These are phyloP conservation scores for Arbacia lixula DNA, from an alignment of 53 echinoderm and acorn worm genomes.

Conservation along the genomic window DNA sequence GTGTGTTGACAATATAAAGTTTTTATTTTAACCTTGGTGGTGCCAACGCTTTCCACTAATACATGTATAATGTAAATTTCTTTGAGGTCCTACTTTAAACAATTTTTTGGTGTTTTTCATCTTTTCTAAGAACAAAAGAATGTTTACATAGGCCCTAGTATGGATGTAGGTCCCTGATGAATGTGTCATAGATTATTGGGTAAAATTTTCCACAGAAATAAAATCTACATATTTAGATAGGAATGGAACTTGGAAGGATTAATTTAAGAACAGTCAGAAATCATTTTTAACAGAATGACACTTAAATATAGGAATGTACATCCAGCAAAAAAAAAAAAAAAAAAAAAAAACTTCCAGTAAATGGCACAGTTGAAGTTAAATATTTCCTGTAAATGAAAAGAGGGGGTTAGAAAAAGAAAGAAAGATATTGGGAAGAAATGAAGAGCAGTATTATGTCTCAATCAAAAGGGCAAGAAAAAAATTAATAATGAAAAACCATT, in stretches of 20 bases:
- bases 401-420: neutral
- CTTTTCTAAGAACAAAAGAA: neutral
- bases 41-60: slow-evolving; percentile 13
- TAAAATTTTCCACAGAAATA: too few relatives aligned
- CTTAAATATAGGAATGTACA: too few relatives aligned
- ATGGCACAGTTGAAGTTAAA: too few relatives aligned
- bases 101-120: neutral
- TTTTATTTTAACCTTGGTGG: slow-evolving; percentile 12
- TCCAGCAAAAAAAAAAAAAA: too few relatives aligned
- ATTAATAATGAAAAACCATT: neutral
- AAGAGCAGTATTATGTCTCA: neutral
- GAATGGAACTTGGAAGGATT: too few relatives aligned
- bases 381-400: neutral
- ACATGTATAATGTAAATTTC: slow-evolving; percentile 9
- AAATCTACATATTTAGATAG: too few relatives aligned
- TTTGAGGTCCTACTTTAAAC: slow-evolving; percentile 11
- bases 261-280: too few relatives aligned
- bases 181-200: too few relatives aligned
- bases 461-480: neutral
- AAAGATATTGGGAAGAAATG: neutral
- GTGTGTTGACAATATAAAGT: slow-evolving; percentile 11
- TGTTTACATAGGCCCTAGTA: too few relatives aligned
- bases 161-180: too few relatives aligned
- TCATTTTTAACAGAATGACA: too few relatives aligned
- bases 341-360: too few relatives aligned